These are phyloP conservation scores for Psittacula derbiana DNA, from an alignment of 2,797 vertebrate genomes.

Conservation along the genomic window DNA sequence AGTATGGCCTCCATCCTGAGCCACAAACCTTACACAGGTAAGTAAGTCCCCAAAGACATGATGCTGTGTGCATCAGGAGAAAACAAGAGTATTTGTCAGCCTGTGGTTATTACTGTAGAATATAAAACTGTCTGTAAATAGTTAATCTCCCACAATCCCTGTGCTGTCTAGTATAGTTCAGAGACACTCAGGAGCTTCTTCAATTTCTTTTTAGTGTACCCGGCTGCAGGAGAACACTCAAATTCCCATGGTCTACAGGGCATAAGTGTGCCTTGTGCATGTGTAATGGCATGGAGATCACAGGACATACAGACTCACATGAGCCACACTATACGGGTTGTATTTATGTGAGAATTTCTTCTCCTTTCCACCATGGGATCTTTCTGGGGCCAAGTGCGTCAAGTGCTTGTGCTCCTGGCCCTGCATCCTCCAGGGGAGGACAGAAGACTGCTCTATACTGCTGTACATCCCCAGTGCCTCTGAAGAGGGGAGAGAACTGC, in stretches of 20 bases:
- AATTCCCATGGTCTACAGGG: neutral
- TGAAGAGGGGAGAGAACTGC: neutral
- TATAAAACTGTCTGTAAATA: neutral
- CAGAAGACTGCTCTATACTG: neutral
- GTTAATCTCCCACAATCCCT: neutral
- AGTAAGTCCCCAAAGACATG: neutral
- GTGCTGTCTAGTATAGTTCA: neutral
- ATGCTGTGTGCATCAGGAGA: neutral
- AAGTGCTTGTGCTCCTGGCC: neutral
- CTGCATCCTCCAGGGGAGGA: neutral
- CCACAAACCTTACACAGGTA: neutral
- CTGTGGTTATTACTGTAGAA: neutral
- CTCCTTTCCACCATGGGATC: neutral
- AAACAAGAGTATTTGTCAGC: neutral
- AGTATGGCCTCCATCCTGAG: neutral
- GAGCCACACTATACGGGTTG: neutral
- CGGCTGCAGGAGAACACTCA: neutral
- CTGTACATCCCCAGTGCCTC: neutral
- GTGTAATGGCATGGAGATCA: neutral
- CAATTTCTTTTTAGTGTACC: neutral
- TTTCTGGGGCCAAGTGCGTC: neutral
- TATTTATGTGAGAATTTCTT: neutral
- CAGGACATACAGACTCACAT: neutral
- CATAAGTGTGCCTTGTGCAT: fast-evolving
- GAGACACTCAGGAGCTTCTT: neutral